Evolutionary conservation across 2,888 invertebrate species (phyloP).

Genomic region (Pseudococcus jackbeardsleyi): DNA sequence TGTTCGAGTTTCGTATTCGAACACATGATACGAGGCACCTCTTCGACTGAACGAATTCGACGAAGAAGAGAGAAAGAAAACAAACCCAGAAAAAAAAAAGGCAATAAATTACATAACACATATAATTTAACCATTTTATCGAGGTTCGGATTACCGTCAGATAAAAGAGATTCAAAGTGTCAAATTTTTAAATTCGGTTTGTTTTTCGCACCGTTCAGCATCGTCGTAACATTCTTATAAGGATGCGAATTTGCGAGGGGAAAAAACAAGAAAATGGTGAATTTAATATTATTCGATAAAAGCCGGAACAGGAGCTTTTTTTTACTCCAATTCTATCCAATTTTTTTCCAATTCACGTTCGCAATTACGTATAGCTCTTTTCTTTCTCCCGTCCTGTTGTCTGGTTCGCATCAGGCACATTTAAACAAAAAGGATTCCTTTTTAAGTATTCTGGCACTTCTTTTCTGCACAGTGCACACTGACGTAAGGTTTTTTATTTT

Average conservation of each 20-base stretch:
- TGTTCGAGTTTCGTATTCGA: neutral
- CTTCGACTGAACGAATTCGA: neutral
- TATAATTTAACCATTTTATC: neutral
- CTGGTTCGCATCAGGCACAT: neutral
- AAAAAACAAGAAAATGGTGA: no score
- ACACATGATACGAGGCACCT: neutral
- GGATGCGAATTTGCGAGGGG: no score
- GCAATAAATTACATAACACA: neutral
- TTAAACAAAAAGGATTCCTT: constrained; percentile 6
- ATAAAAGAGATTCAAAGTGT: neutral
- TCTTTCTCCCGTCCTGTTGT: neutral
- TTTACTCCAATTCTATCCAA: neutral
- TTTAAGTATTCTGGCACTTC: constrained; percentile 42
- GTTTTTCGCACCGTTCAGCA: neutral
- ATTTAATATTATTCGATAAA: neutral
- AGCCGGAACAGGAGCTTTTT: neutral
- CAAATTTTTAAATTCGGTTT: neutral
- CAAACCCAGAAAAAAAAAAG: neutral
- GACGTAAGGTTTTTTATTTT: constrained; percentile 24
- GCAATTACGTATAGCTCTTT: neutral
- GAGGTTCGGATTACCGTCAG: neutral
- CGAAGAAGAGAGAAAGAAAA: neutral
- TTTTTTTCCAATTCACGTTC: constrained; percentile 11
- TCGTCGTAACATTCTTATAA: no score
- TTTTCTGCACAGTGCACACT: neutral